phyloP scores from a whole-genome alignment of 2,113 vertebrate species.

The Chloroceryle aenea region DNA sequence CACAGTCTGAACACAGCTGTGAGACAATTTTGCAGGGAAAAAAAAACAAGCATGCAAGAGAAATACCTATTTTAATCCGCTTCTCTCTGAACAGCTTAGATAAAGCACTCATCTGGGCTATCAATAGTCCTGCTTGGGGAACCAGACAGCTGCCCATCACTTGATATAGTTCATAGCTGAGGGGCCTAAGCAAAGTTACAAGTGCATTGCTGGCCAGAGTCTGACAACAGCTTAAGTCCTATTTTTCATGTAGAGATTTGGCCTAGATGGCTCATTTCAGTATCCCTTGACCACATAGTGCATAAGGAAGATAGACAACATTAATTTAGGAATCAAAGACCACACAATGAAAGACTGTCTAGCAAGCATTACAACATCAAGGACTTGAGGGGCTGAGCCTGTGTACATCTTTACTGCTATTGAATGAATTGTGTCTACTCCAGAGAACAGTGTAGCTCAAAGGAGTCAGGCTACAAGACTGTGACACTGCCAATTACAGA shows the following conservation, averaged over 20 bases:
- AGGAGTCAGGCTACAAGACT: background rate
- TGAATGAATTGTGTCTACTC: background rate
- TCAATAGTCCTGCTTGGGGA: background rate
- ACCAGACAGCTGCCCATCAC: background rate
- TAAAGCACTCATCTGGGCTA: background rate
- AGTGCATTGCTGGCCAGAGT: background rate
- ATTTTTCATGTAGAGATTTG: background rate
- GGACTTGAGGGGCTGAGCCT: background rate
- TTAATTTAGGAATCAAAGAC: background rate
- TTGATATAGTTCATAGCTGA: background rate
- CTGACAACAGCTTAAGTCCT: background rate
- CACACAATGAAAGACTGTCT: background rate
- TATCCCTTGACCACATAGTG: background rate
- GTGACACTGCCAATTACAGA: background rate
- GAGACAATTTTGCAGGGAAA: background rate
- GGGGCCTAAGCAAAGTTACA: background rate
- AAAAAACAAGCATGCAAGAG: background rate
- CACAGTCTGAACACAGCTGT: background rate
- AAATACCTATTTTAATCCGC: background rate
- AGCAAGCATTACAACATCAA: background rate
- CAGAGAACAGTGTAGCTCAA: background rate
- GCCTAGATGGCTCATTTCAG: background rate
- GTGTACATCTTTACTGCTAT: background rate
- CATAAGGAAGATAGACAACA: background rate
- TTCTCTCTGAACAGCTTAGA: background rate